Evolutionary conservation across 2,113 vertebrate species (phyloP).

Genomic region (Procavia capensis): DNA sequence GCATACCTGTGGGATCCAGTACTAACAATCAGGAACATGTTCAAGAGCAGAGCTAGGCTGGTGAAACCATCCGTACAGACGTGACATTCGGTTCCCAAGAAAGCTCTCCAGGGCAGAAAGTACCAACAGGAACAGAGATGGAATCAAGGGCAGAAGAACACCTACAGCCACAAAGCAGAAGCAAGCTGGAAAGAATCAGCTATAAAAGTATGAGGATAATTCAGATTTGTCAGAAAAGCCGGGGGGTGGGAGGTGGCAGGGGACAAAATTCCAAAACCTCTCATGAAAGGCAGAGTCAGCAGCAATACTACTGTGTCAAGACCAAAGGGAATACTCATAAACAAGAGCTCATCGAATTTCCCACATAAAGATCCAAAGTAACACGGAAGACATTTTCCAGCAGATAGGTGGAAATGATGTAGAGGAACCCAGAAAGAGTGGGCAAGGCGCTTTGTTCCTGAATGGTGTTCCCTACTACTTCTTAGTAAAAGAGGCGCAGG

Average conservation of each 20-base stretch:
- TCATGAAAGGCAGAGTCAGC: neutral
- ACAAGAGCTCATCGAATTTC: neutral
- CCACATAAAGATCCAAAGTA: neutral
- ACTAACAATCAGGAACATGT: neutral
- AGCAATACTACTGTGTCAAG: neutral
- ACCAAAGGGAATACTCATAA: neutral
- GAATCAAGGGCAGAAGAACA: neutral
- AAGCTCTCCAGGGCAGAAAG: neutral
- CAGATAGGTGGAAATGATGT: neutral
- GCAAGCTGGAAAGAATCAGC: neutral
- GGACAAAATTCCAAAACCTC: neutral
- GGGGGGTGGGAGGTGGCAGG: too few species aligned
- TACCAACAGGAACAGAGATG: neutral
- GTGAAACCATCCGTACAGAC: neutral
- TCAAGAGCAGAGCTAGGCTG: neutral
- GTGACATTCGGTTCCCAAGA: neutral
- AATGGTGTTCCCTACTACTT: neutral
- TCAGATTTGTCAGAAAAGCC: neutral
- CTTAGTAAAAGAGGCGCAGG: neutral
- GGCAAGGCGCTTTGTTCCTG: neutral
- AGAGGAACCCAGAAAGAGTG: neutral
- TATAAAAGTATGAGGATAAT: neutral
- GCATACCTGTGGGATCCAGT: too few species aligned
- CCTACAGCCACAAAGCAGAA: neutral
- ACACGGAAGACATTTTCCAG: neutral